Percentiles rank a stretch among this genome's conserved stretches.
Evolutionary conservation across 2,113 vertebrate species (phyloP).

Genomic region (Pseudorhombus dupliciocellatus): DNA sequence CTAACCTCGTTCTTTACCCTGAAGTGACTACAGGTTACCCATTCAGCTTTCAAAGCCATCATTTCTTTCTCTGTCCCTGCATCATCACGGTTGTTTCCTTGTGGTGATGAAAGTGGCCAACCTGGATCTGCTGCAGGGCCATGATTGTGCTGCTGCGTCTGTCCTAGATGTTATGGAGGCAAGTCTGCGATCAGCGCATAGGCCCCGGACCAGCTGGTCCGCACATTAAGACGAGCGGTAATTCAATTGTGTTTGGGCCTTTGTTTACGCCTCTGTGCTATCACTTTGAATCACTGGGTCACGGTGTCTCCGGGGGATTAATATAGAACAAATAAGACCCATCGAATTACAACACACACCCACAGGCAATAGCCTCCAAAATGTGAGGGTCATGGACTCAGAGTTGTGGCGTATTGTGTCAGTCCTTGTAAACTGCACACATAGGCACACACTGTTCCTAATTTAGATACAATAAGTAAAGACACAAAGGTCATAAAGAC

Average conservation of each 20-base stretch:
- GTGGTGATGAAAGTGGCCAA: constrained; percentile 21
- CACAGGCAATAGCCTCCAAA: constrained; percentile 12
- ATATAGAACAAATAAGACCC: constrained; percentile 35
- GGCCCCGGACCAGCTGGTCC: not conserved
- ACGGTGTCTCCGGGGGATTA: constrained; percentile 45
- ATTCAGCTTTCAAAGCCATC: constrained; percentile 1
- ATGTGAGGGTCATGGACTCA: constrained; percentile 11
- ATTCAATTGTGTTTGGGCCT: constrained; percentile 37
- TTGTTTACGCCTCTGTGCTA: constrained; percentile 29
- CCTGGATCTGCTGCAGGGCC: constrained; percentile 26
- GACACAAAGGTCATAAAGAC: not conserved
- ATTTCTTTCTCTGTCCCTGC: not conserved
- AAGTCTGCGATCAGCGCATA: not conserved
- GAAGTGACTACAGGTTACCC: not conserved
- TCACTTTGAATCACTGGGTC: constrained; percentile 47
- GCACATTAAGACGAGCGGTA: constrained; percentile 7
- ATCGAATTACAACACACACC: constrained; percentile 14
- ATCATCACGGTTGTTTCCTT: constrained; percentile 19
- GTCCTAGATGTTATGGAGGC: not conserved
- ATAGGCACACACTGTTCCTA: too few species aligned
- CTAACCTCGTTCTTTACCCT: constrained; percentile 42
- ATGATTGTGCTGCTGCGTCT: not conserved
- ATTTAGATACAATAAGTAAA: too few species aligned
- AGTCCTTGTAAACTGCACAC: too few species aligned
- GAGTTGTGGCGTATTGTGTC: not conserved